Base-by-base conservation (phyloP, 1,140 invertebrate genomes). In the Drosophila elegans region DNA sequence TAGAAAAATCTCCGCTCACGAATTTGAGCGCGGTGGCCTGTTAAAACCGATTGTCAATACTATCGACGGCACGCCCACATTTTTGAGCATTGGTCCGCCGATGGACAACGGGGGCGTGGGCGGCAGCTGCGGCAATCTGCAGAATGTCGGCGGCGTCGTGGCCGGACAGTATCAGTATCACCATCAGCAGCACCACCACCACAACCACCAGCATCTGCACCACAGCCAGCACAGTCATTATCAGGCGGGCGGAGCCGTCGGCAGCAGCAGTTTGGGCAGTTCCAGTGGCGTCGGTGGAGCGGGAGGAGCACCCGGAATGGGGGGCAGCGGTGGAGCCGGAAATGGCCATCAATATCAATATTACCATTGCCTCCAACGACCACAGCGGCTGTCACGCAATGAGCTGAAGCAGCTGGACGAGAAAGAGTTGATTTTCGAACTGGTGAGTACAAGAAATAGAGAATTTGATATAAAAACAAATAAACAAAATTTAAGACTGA, bases 1-100 rank as follows among this genome's bases (percentile, higher is more conserved):
- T 81, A 94, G 98, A 59, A 99, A 98, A 94, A 98, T 99, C 85
- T 98, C 97, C 3, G 97, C 98, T 9, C 97, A 98, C 93, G 98
- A 98, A 91, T 99, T 99, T 92, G 98, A 98, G 92, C 95, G 97
- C 3, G 97, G 97, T 1, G 97, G 97, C 42, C 94, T 98, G 6
- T 92, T 98, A 42, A 98, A 98, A 91, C 97, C 97, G 46, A 97
- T 98, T 91, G 96, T 98, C 46, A 97, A 96, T 63, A 97, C 96
- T 3, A 96, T 98, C 29, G 97, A 98, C 90, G 97, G 97, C 1
- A 97, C 96, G 5, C 97, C 96, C 21, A 98, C 97, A 5, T 98
- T 98, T 93, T 93, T 98, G 12, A 95, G 95, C 73, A 93, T 95
- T 29, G 90, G 86, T 2, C 92, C 93, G 13, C 92, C 93, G 13